Conservation (phyloP, 37 sponge, comb jelly and placozoan species). For the Eunapius fragilis region DNA sequence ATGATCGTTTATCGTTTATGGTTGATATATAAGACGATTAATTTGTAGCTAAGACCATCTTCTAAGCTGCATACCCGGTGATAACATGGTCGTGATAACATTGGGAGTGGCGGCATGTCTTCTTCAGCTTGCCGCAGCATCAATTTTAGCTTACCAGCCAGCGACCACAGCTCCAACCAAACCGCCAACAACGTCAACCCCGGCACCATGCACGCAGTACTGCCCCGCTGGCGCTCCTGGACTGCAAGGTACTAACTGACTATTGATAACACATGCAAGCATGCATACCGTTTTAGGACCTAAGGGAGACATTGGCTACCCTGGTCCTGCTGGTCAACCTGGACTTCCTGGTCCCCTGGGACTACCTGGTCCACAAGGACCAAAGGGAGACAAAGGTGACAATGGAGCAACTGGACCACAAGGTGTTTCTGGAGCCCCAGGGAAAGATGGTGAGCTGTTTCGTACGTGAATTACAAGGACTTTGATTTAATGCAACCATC, state of each 20-base stretch:
- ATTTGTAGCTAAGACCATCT: too few species aligned
- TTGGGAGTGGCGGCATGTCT: background rate
- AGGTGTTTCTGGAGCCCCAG: constrained; percentile 29
- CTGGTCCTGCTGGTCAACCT: background rate
- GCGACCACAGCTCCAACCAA: background rate
- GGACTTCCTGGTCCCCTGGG: constrained; percentile 32
- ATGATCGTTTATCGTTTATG: too few species aligned
- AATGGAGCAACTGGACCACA: constrained; percentile 34
- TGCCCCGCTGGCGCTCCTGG: background rate
- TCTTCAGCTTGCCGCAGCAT: background rate
- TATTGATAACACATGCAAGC: background rate
- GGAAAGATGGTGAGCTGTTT: background rate
- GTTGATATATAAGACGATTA: too few species aligned
- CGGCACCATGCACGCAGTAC: background rate
- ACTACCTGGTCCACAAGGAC: constrained; percentile 58
- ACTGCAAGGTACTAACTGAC: background rate
- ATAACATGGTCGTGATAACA: background rate
- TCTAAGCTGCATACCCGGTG: too few species aligned
- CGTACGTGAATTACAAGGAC: too few species aligned
- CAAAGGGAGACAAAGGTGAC: constrained; percentile 38
- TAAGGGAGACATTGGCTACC: background rate
- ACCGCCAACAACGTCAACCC: background rate
- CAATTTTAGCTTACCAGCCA: background rate
- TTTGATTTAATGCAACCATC: background rate
- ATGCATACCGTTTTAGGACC: background rate